Conservation (phyloP, 2,797 vertebrate genomes). For the Taeniopygia guttata region DNA sequence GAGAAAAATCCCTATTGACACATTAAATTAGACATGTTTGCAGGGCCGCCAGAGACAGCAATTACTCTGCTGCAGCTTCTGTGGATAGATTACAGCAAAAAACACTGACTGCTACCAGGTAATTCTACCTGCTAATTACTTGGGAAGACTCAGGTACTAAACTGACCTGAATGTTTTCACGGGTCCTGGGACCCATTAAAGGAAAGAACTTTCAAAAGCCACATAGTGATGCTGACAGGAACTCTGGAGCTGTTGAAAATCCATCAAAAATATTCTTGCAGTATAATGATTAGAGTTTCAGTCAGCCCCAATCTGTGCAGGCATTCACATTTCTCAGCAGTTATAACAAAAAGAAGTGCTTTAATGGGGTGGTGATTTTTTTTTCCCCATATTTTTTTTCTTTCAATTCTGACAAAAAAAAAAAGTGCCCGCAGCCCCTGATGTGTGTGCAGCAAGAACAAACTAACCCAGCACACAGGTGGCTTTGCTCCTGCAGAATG, state of each 20-base stretch:
- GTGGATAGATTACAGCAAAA: constrained; percentile 56
- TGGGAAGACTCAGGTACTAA: constrained; percentile 66
- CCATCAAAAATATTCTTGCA: constrained; percentile 68
- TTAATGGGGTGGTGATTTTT: constrained; percentile 5
- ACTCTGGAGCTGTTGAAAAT: constrained; percentile 67
- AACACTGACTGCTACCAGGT: constrained; percentile 64
- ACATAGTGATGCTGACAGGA: constrained; percentile 56
- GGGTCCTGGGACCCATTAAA: constrained; percentile 68
- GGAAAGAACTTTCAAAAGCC: constrained; percentile 52
- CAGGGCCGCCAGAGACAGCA: constrained; percentile 57
- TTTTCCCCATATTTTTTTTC: background rate
- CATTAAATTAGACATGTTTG: constrained; percentile 72
- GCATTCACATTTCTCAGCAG: constrained; percentile 53
- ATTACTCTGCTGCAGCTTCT: constrained; percentile 47
- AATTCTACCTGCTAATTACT: constrained; percentile 76
- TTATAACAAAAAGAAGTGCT: constrained; percentile 65
- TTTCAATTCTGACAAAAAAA: background rate
- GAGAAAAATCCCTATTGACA: constrained; percentile 71
- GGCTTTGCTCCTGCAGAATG: background rate
- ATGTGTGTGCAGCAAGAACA: rapidly evolving
- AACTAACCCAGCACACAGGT: rapidly evolving
- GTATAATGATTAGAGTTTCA: constrained; percentile 65
- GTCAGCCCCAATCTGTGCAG: constrained; percentile 37
- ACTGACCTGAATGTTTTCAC: constrained; percentile 67
- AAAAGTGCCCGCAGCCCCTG: background rate